Conservation (phyloP, 2,888 invertebrate genomes). For the Dinocampus coccinellae region DNA sequence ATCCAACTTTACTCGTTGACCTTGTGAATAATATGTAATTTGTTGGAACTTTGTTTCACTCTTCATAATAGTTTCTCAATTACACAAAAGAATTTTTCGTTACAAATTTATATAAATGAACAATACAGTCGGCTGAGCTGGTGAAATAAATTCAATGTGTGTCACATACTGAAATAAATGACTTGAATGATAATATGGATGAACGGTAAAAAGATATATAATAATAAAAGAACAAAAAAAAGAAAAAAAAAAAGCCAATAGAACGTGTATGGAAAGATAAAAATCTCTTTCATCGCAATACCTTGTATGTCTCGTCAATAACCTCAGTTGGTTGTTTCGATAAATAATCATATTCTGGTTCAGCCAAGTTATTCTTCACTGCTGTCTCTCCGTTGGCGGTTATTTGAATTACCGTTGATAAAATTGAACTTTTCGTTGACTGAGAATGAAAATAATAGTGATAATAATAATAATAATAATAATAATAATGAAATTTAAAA, state of each 20-base stretch:
- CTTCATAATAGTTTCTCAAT: background rate
- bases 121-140: background rate
- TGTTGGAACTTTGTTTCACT: no score
- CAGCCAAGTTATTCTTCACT: conserved; percentile 81
- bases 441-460: conserved; percentile 23
- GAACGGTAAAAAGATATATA: conserved; percentile 2
- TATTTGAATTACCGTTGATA: conserved; percentile 74
- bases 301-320: conserved; percentile 87
- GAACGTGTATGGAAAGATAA: conserved; percentile 2
- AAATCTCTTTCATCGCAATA: conserved; percentile 56
- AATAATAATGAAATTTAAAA: no score
- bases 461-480: background rate
- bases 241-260: background rate
- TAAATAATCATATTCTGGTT: conserved; percentile 87
- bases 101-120: background rate
- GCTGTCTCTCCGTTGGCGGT: conserved; percentile 61
- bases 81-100: background rate
- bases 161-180: background rate
- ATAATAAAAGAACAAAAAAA: no score
- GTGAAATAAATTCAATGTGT: background rate
- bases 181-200: background rate
- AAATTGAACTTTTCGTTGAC: conserved; percentile 60
- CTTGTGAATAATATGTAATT: background rate
- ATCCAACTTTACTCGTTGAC: background rate
- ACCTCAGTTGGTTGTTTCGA: conserved; percentile 88